Base-by-base conservation (phyloP, 1,140 invertebrate species). In the Hylaeus anthracinus region DNA sequence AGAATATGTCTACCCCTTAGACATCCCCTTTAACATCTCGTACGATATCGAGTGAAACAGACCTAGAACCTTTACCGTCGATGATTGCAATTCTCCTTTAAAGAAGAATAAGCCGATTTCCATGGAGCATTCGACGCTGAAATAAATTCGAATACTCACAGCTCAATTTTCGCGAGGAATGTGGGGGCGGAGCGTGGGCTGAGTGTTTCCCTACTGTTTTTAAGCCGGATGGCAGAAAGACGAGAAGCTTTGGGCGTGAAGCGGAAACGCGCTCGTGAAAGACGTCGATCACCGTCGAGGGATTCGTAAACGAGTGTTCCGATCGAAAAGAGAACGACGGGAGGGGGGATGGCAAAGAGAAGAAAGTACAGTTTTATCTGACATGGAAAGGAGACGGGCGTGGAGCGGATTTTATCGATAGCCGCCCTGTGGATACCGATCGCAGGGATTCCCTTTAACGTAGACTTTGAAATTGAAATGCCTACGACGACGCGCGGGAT, bases 221-320 rank as follows among this genome's bases (percentile, higher is more conserved):
- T 26, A 39, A 10, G 1, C 56, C 53, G 41, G 37, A 55, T 53
- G n/a, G 26, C 39, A 60, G 60, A 83, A 83, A 76, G 58, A 72
- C 5, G 51, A 2, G n/a, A 26, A 15, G 41, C 60, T 39, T 9
- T 48, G 55, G 41, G 55, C 66, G 72, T 53, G 41, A 55, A 77
- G 15, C 39, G 73, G 74, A 84, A 82, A 79, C 63, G 45, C 69
- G 70, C 69, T 78, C 81, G 55, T 61, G 72, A 82, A 84, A 60
- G 82, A 56, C n/a, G 56, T 79, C 74, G 81, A 81, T 79, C 72
- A 79, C 60, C 76, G 65, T 26, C 37, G 51, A n/a, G 48, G 71
- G 8, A 58, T 66, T 45, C 15, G 61, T 41, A 71, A 84, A 72
- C 73, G 69, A 77, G 48, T 60, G 72, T 67, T 58, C 14, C 39